These are phyloP conservation scores for Poeciliopsis gracilis DNA, from an alignment of 2,797 vertebrate genomes.

Conservation along the genomic window DNA sequence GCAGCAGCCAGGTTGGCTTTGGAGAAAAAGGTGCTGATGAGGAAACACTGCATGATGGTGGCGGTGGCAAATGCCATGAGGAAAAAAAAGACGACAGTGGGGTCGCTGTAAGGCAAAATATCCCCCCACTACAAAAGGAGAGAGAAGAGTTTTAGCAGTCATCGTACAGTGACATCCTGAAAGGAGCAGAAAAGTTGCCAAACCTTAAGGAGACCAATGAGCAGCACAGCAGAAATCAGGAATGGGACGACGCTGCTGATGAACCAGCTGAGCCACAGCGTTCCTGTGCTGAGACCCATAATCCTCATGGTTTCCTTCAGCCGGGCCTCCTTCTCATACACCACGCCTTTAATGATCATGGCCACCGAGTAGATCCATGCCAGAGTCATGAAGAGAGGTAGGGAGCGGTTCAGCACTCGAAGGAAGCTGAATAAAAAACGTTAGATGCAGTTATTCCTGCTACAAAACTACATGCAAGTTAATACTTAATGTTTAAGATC, in stretches of 20 bases:
- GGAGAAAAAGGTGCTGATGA: conserved; percentile 91
- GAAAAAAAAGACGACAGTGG: conserved; percentile 87
- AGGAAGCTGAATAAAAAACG: conserved; percentile 82
- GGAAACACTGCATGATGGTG: conserved; percentile 92
- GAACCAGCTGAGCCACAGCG: conserved; percentile 93
- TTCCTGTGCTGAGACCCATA: conserved; percentile 87
- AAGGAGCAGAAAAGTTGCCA: conserved; percentile 2
- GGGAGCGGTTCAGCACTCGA: conserved; percentile 85
- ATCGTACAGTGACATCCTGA: background rate
- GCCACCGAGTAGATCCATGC: conserved; percentile 96
- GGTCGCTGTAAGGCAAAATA: conserved; percentile 90
- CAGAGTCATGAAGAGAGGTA: conserved; percentile 92
- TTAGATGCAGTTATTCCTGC: background rate
- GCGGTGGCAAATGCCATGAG: conserved; percentile 87
- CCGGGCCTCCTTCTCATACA: conserved; percentile 91
- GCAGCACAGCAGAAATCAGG: conserved; percentile 84
- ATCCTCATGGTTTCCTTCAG: conserved; percentile 92
- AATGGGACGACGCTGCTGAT: conserved; percentile 90
- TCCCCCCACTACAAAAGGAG: conserved; percentile 80
- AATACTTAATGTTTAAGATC: background rate
- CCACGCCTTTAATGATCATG: conserved; percentile 92
- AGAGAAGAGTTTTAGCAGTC: background rate
- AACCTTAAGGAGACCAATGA: conserved; percentile 89
- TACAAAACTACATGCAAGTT: background rate
- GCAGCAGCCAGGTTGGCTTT: conserved; percentile 90